Evolutionary conservation across 37 sponge, comb jelly and placozoan genomes (phyloP), one percentile per base, ranked within the genome.

Genomic region (Halichondria panicea): DNA sequence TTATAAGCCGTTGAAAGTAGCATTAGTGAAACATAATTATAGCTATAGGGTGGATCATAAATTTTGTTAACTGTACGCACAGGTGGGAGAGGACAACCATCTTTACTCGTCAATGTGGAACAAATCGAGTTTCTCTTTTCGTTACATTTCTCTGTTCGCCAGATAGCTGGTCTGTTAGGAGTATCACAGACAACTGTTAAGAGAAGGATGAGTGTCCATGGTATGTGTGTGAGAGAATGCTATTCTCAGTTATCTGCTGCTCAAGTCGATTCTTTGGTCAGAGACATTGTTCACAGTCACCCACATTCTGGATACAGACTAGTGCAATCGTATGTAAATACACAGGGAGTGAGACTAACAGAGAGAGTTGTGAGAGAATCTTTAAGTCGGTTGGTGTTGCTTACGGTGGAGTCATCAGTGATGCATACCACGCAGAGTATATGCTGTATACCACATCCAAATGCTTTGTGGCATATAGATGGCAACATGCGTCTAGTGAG

Each of bases 391-490:
- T 27, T 24, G 77, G 77, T 22, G 75, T 75, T 1, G 2, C 3
- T 33, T 27, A 1, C 67, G 82, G 2, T 61, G 68, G 2, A 48
- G 52, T 48, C 48, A 70, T 2, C 22, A 75, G 9, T 41, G 32
- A 15, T 40, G 18, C 13, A 53, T 79, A 12, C 55, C 38, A 39
- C 44, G 88, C 0, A 36, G 85, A n/a, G 19, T 8, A 28, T 81
- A 87, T 65, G 33, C 21, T 48, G 88, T 87, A n/a, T n/a, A 21
- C 63, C 68, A 25, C 13, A 18, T 43, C 81, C 88, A 6, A 79
- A 87, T n/a, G 43, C 66, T 22, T 35, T 87, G 36, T 87, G 88
- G 77, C 88, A 87, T 42, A 75, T 87, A 31, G 88, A 87, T 67
- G 77, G 88, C 24, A 30, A n/a, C n/a, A n/a, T n/a, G n/a, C n/a